Evolutionary conservation across 2,113 vertebrate species (phyloP), one percentile per base, ranked within the genome.

Genomic region (Actinemys pallida): DNA sequence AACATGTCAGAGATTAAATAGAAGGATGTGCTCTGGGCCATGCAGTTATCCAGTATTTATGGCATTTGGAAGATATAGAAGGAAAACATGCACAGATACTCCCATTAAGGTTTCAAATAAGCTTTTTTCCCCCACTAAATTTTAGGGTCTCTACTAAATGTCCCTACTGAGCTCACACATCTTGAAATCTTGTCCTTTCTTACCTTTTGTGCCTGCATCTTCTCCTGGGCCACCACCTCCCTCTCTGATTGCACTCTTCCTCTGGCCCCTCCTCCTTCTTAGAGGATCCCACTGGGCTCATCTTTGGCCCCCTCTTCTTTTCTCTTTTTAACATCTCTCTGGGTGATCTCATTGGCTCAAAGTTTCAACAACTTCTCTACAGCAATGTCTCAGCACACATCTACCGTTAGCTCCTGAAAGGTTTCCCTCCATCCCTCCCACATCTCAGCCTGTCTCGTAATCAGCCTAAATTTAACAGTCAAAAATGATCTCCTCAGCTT

Each of bases 1-100:
- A 88, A 87, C 85, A 83, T 59, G 80, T 54, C 84, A 83, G 80
- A 78, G 80, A 83, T 92, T 92, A 92, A 17, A 92, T 54, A 65
- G 76, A 47, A 83, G 69, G 54, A 87, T 87, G 39, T 59, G 79
- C 85, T 87, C 80, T 78, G 54, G 90, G 90, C 85, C 45, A 83
- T 88, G 80, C 19, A 62, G 27, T 47, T 76, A 92, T 83, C 85
- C 85, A 87, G 59, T 59, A 83, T 16, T 62, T 65, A 83, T 76
- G 81, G 76, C 85, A 81, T 47, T 82, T 39, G 45, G 39, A 19
- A 53, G 29, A 53, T 35, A 83, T 52, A 45, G 69, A 78, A 83
- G 14, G 59, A 83, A 83, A 92, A 83, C 31, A 35, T 35, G 25
- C 29, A 65, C 10, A 83, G 54, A 59, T 29, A 62, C 78, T 45